A percentile compares a stretch with the other conserved stretches of the same genome.
Conservation (phyloP, 2,888 invertebrate genomes). For the Lithosia quadra region DNA sequence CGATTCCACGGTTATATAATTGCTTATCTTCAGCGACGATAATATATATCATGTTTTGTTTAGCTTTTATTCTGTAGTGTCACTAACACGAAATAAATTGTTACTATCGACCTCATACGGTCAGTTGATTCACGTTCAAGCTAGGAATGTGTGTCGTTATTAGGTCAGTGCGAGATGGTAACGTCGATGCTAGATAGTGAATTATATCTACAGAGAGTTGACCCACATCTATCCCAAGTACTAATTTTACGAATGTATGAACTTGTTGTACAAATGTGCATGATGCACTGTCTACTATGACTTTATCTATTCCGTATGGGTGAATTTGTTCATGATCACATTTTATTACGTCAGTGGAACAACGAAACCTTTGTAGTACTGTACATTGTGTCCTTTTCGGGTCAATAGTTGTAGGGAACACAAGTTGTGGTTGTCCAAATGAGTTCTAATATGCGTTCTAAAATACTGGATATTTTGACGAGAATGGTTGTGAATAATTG, state of each 20-base stretch:
- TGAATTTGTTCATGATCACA: background rate
- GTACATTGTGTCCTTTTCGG: background rate
- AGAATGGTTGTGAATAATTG: background rate
- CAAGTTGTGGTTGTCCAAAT: background rate
- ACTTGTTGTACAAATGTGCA: background rate
- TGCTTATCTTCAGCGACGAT: constrained; percentile 3
- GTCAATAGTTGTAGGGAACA: background rate
- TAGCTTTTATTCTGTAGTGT: background rate
- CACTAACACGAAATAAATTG: background rate
- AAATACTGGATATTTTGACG: background rate
- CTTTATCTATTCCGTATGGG: constrained; percentile 8
- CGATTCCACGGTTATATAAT: background rate
- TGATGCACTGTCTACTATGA: background rate
- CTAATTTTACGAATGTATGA: background rate
- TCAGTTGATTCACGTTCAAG: background rate
- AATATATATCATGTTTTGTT: background rate
- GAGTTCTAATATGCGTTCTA: background rate
- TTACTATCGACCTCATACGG: background rate
- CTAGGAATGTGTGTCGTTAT: background rate
- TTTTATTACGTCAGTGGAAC: background rate
- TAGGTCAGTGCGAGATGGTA: constrained; percentile 10
- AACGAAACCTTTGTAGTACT: background rate
- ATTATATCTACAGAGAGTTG: background rate
- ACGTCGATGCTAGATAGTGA: constrained; percentile 8
- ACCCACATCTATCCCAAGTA: background rate